Evolutionary conservation across 2,888 invertebrate species (phyloP).

Genomic region (Oscheius sp.): DNA sequence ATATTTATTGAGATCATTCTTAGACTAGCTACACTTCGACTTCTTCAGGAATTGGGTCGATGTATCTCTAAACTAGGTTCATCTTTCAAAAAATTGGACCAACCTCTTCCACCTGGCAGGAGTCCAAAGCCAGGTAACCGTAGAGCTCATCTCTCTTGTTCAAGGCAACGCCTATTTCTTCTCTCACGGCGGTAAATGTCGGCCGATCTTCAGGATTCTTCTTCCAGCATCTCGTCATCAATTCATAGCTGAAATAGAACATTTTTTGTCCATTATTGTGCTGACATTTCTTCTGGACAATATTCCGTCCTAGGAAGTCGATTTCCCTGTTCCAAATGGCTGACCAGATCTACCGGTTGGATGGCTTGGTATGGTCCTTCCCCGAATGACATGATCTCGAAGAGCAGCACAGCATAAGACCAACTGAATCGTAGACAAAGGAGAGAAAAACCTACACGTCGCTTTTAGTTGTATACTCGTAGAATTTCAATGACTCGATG

Average conservation of each 20-base stretch:
- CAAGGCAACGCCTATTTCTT: conserved; percentile 30
- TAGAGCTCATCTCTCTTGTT: conserved; percentile 45
- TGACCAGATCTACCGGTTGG: conserved; percentile 62
- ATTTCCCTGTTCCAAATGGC: conserved; percentile 55
- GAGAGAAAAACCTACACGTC: conserved; percentile 59
- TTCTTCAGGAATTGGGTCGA: no score
- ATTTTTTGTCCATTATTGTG: neutral
- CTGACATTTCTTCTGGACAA: conserved; percentile 61
- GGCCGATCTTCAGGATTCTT: conserved; percentile 48
- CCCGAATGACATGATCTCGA: conserved; percentile 63
- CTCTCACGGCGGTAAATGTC: conserved; percentile 42
- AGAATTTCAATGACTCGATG: conserved; percentile 56
- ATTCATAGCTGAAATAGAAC: conserved; percentile 46
- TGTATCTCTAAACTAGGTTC: no score
- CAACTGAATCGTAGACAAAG: conserved; percentile 41
- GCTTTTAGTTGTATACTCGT: conserved; percentile 61
- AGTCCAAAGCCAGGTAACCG: conserved; percentile 35
- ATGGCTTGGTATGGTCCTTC: conserved; percentile 59
- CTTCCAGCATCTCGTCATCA: conserved; percentile 54
- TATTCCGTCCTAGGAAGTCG: conserved; percentile 54
- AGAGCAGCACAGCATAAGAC: conserved; percentile 60
- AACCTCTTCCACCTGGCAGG: neutral
- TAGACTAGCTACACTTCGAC: no score
- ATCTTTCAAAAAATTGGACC: no score
- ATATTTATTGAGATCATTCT: no score